Base-by-base conservation (phyloP, 2,888 invertebrate species). In the Cryptophagus acutangulus region DNA sequence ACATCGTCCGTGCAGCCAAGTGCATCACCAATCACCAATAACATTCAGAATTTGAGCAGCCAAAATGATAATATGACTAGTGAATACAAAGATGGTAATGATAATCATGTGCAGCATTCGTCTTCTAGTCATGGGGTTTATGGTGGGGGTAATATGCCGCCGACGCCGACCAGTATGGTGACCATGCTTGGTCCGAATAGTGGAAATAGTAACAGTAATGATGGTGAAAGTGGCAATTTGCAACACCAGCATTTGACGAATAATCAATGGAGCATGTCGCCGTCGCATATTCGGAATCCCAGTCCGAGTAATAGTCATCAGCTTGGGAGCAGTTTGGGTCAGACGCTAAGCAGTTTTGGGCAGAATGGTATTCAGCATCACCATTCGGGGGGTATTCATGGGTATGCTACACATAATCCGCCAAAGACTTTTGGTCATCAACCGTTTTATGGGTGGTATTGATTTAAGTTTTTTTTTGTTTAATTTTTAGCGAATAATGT, bases 171-270 rank as follows among this genome's bases (percentile, higher is more conserved):
- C 38, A 70, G 73, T 5, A 55, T 72, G 43, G 67, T 72, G 5
- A 71, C 72, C 2, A 71, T 74, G 62, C 62, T 74, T 55, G 73
- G 73, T 4, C 66, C 73, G 0, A 72, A 71, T 48, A 73, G 71
- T 2, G 68, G 57, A 3, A 64, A 65, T 38, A 63, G 60, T 20
- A 63, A 62, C 50, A 59, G 62, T 31, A 65, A 60, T 41, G 66
- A 67, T 16, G 51, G 54, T n/a, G 31, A 31, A 31, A 34, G 38
- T 30, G 70, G 72, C 55, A 71, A 71, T 31, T 70, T 74, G 17
- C 31, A 31, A 31, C 74, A 74, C 54, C 74, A n/a, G n/a, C n/a
- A 74, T 43, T 16, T 53, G 15, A 39, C 36, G 24, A 43, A n/a
- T n/a, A n/a, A 52, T 14, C 52, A 55, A 28, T 59, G 59, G 60